These are phyloP conservation scores for Parazoanthus swiftii DNA, from an alignment of 92 coral and sea anemone species.

Conservation along the genomic window DNA sequence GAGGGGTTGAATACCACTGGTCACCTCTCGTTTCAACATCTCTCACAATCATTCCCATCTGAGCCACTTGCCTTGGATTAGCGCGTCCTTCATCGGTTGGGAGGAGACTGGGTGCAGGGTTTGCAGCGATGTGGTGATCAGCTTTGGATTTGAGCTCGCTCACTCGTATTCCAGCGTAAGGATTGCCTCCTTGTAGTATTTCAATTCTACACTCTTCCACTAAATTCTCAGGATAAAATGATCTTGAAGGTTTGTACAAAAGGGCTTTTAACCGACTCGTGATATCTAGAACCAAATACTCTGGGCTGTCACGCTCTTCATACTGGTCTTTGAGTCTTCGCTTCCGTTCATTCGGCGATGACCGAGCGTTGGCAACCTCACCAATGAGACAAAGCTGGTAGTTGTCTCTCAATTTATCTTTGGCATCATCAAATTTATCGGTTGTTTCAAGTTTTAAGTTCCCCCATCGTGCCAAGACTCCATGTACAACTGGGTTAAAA, in stretches of 20 bases:
- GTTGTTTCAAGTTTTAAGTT: not conserved
- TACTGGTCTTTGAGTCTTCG: not conserved
- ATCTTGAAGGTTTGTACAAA: not conserved
- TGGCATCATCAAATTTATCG: not conserved
- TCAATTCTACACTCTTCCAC: not conserved
- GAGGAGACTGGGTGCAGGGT: not conserved
- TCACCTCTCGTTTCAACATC: not conserved
- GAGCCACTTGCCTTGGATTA: not conserved
- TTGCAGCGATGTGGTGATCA: not conserved
- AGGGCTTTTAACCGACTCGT: not conserved
- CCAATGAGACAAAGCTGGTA: conserved; percentile 24
- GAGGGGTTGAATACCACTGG: conserved; percentile 51
- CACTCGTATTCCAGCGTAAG: conserved; percentile 10
- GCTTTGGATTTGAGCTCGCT: not conserved
- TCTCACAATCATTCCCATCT: not conserved
- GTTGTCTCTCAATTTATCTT: not conserved
- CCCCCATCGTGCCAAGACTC: conserved; percentile 8
- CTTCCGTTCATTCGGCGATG: not conserved
- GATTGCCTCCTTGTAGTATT: not conserved
- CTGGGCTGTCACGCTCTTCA: not conserved
- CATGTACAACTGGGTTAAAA: conserved; percentile 38
- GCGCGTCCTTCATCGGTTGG: not conserved
- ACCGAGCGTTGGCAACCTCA: not conserved
- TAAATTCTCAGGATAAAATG: no score
- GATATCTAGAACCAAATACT: not conserved